phyloP scores from a whole-genome alignment of 2,113 vertebrate genomes.

The Cheirogaleus medius region DNA sequence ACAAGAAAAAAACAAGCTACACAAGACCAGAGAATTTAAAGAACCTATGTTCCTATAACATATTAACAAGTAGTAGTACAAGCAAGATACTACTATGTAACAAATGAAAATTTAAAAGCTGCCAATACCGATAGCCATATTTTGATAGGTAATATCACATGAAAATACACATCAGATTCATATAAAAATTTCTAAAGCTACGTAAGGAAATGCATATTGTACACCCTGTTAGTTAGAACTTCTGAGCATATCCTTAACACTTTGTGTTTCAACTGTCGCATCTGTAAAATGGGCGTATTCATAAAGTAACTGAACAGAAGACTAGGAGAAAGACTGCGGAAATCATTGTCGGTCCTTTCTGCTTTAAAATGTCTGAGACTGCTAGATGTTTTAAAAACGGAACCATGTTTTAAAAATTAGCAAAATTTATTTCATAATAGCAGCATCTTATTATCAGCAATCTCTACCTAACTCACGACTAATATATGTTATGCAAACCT shows the following conservation, averaged over 20 bases:
- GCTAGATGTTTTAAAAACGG: background rate
- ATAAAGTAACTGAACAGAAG: background rate
- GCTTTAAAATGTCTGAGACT: background rate
- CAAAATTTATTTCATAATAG: background rate
- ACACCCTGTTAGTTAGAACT: background rate
- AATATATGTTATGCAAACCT: rapidly evolving
- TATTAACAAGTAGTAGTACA: background rate
- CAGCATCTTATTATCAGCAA: background rate
- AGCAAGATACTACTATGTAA: too few relatives aligned
- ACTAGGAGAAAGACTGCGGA: background rate
- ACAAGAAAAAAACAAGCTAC: background rate
- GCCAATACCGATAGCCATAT: background rate
- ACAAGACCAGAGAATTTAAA: background rate
- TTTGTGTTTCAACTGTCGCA: background rate
- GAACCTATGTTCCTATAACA: background rate
- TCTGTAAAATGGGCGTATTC: background rate
- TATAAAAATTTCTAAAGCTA: background rate
- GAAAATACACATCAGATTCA: too few relatives aligned
- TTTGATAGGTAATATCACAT: rapidly evolving
- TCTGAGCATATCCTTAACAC: background rate
- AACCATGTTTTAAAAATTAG: background rate
- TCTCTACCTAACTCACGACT: background rate
- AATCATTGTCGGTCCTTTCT: background rate
- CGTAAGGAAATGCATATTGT: rapidly evolving
- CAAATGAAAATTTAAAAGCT: background rate